Evolutionary conservation across 2,797 vertebrate species (phyloP).

Genomic region (Rhinogobio ventralis): DNA sequence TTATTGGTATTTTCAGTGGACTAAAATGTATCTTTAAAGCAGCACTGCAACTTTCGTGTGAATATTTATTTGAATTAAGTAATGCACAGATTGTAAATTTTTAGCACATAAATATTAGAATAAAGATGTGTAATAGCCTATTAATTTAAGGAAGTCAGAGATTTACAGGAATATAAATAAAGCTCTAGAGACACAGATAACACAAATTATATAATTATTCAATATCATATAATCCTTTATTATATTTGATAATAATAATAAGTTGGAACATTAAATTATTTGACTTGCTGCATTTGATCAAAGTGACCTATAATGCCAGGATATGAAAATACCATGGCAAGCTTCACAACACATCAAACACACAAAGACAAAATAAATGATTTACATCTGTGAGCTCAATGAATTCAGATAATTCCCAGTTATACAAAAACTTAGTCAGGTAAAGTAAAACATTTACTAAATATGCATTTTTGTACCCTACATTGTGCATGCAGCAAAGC

Average conservation of each 20-base stretch:
- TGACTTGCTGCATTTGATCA: background rate
- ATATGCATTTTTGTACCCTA: background rate
- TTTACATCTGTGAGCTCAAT: background rate
- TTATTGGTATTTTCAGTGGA: background rate
- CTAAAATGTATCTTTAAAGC: background rate
- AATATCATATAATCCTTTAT: too few species aligned
- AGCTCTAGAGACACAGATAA: too few species aligned
- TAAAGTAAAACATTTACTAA: constrained; percentile 1
- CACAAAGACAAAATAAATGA: background rate
- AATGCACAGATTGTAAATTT: background rate
- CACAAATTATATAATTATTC: too few species aligned
- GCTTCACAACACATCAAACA: background rate
- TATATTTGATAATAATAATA: too few species aligned
- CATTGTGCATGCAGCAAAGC: background rate
- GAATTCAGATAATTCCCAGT: background rate
- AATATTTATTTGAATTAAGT: background rate
- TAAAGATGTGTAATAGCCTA: background rate
- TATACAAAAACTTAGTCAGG: background rate
- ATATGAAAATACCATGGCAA: background rate
- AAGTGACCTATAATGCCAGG: background rate
- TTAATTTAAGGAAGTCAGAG: background rate
- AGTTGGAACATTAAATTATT: background rate
- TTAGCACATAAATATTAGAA: background rate
- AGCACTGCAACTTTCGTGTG: too few species aligned
- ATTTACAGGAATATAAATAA: background rate